A percentile compares a stretch with the other conserved stretches of the same genome.
Conservation (phyloP, 2,113 vertebrate species). For the Chinchilla lanigera region DNA sequence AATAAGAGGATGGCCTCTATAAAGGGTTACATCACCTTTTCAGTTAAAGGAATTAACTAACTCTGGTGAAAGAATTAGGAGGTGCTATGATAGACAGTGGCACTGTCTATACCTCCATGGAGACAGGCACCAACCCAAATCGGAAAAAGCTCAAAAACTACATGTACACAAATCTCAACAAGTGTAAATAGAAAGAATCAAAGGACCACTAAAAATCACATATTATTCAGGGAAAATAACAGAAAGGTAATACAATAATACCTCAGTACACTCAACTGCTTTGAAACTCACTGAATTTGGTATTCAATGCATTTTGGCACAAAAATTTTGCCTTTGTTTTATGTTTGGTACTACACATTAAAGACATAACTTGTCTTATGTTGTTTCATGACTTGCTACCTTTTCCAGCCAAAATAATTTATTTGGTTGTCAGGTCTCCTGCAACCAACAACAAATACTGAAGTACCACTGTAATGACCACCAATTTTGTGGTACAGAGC, state of each 20-base stretch:
- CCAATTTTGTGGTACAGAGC: background rate
- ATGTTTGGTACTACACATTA: background rate
- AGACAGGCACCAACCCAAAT: background rate
- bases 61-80: background rate
- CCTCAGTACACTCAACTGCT: background rate
- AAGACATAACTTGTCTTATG: background rate
- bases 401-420: background rate
- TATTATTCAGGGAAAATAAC: background rate
- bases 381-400: background rate
- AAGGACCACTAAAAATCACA: slow-evolving; percentile 6
- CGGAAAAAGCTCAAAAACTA: slow-evolving; percentile 5
- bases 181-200: background rate
- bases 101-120: background rate
- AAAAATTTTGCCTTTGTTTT: background rate
- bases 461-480: background rate
- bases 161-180: background rate
- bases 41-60: background rate
- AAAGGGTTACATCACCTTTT: background rate
- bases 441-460: background rate
- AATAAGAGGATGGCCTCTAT: background rate
- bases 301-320: background rate
- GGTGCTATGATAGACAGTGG: background rate
- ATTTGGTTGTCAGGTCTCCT: background rate
- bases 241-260: background rate
- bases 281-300: background rate